phyloP scores from a whole-genome alignment of 2,113 vertebrate species.

The Cryptomyrus ogoouensis region DNA sequence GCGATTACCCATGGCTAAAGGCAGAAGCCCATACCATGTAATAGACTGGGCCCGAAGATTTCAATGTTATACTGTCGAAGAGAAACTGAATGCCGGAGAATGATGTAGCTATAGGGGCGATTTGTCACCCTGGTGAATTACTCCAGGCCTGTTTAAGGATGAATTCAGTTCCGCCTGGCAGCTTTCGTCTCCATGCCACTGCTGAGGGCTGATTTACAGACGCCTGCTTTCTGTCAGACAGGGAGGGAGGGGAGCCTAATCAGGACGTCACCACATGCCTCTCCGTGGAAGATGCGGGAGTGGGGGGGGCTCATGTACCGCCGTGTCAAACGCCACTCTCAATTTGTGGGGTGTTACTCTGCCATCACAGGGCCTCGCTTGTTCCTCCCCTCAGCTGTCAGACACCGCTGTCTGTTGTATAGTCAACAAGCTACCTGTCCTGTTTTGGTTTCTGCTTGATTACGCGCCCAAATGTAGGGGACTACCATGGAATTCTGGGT shows the following conservation, averaged over 20 bases:
- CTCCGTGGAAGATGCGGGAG: neutral
- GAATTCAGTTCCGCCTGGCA: constrained; percentile 30
- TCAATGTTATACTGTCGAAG: neutral
- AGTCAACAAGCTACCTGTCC: neutral
- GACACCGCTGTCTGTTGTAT: neutral
- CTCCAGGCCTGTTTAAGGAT: constrained; percentile 35
- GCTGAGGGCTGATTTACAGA: constrained; percentile 43
- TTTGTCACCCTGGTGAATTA: constrained; percentile 39
- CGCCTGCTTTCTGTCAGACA: constrained; percentile 31
- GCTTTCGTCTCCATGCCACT: constrained; percentile 34
- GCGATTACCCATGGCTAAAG: neutral
- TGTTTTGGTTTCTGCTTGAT: neutral
- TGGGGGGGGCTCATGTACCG: neutral
- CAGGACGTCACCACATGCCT: constrained; percentile 24
- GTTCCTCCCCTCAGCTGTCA: neutral
- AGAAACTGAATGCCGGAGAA: neutral
- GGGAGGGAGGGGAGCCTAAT: neutral
- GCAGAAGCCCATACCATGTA: neutral
- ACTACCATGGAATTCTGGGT: neutral
- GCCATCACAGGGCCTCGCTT: neutral
- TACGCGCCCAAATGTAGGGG: neutral
- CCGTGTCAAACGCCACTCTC: neutral
- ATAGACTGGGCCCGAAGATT: neutral
- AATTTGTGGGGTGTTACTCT: neutral
- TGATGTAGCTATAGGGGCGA: constrained; percentile 8